A percentile compares a stretch with the other conserved stretches of the same genome.
Conservation (phyloP, 2,113 vertebrate species). For the Zosterops borbonicus region DNA sequence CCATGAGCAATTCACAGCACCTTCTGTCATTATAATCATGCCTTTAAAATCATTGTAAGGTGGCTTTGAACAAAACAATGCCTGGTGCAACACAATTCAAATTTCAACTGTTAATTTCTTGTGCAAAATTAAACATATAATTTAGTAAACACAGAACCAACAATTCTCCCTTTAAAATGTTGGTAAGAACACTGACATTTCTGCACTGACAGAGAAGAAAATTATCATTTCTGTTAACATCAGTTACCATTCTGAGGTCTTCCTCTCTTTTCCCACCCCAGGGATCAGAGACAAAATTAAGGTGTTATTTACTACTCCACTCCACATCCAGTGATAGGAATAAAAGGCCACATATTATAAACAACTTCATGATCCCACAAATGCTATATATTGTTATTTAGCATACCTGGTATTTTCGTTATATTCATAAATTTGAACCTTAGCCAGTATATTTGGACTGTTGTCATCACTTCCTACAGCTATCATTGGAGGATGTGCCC, state of each 20-base stretch:
- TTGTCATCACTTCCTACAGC: constrained; percentile 96
- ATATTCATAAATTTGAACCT: constrained; percentile 98
- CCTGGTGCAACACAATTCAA: background rate
- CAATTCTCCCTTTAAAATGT: background rate
- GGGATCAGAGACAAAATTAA: background rate
- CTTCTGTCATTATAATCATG: background rate
- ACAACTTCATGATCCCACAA: background rate
- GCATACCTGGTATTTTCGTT: constrained; percentile 94
- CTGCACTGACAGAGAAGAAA: background rate
- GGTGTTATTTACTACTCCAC: background rate
- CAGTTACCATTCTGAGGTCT: background rate
- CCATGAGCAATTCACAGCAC: background rate
- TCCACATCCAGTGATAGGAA: background rate
- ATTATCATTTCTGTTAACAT: background rate
- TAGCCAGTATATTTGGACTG: constrained; percentile 87
- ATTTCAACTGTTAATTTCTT: background rate
- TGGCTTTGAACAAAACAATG: background rate
- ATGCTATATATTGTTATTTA: background rate
- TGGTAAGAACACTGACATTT: background rate
- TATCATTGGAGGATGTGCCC: constrained; percentile 94
- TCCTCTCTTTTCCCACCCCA: background rate
- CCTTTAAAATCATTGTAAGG: background rate
- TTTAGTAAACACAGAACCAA: background rate
- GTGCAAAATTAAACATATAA: background rate
- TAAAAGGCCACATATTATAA: background rate